These are phyloP conservation scores for Simalia tracyae DNA, from an alignment of 2,797 vertebrate species.

Conservation along the genomic window DNA sequence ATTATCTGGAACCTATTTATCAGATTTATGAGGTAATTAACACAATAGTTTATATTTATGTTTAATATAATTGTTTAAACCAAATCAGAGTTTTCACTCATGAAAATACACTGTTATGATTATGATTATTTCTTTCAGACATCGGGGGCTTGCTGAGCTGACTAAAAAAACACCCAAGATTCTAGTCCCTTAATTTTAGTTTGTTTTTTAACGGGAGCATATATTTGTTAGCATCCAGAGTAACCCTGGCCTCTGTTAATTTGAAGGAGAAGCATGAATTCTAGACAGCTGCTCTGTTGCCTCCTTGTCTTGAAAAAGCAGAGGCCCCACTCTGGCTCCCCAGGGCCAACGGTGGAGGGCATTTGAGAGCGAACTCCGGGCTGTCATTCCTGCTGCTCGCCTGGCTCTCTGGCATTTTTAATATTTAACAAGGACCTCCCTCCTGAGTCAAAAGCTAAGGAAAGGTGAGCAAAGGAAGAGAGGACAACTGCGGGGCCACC, in stretches of 20 bases:
- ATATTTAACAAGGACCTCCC: slow-evolving; percentile 26
- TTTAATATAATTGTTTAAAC: not conserved
- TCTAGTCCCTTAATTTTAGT: not conserved
- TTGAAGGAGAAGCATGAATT: not conserved
- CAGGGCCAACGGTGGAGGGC: not conserved
- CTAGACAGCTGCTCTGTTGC: not conserved
- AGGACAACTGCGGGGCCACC: not conserved
- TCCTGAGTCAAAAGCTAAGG: not conserved
- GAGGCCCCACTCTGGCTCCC: not conserved
- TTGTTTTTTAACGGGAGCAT: not conserved
- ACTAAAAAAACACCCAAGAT: not conserved
- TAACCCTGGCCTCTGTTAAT: not conserved
- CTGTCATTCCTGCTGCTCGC: slow-evolving; percentile 14
- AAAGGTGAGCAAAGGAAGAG: slow-evolving; percentile 22
- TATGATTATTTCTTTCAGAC: not conserved
- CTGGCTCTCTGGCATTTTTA: slow-evolving; percentile 32
- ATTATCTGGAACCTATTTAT: not conserved
- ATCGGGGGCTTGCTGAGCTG: not conserved
- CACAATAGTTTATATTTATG: not conserved
- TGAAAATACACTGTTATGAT: not conserved
- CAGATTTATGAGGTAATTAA: not conserved
- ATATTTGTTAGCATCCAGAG: not conserved
- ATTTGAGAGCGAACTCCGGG: not conserved
- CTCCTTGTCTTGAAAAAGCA: not conserved
- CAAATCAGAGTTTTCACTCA: not conserved